Evolutionary conservation across 2,113 vertebrate genomes (phyloP).

Genomic region (Fukomys damarensis): DNA sequence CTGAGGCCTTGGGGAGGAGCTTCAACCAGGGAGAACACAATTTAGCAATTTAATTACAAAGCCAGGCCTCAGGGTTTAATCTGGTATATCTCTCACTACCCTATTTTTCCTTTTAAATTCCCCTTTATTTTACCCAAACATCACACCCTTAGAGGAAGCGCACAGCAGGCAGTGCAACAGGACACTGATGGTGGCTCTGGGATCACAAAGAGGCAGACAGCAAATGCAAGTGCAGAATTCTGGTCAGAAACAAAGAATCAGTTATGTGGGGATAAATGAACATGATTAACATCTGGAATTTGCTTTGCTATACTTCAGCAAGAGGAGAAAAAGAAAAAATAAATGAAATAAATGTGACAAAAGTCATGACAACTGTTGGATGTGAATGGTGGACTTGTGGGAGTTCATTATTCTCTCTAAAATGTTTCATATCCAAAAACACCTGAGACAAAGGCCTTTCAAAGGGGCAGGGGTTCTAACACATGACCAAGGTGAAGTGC

Average conservation of each 20-base stretch:
- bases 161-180: not conserved
- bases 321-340: not conserved
- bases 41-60: constrained; percentile 53
- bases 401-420: not conserved
- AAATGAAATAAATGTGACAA: not conserved
- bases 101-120: not conserved
- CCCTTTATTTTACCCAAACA: not conserved
- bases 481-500: not conserved
- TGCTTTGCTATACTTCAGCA: not conserved
- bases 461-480: not conserved
- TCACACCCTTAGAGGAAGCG: not conserved
- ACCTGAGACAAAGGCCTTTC: not conserved
- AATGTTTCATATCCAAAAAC: not conserved
- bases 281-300: not conserved
- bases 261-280: not conserved
- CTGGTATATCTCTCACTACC: not conserved
- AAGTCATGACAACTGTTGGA: not conserved
- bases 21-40: constrained; percentile 2
- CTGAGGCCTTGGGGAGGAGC: constrained; percentile 42
- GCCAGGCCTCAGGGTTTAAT: not conserved
- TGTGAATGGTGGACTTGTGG: not conserved
- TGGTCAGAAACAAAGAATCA: not conserved
- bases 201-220: not conserved
- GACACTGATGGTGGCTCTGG: not conserved
- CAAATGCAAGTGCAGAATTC: not conserved